Conservation (phyloP, 2,888 invertebrate genomes). For the Coleophora deauratella region DNA sequence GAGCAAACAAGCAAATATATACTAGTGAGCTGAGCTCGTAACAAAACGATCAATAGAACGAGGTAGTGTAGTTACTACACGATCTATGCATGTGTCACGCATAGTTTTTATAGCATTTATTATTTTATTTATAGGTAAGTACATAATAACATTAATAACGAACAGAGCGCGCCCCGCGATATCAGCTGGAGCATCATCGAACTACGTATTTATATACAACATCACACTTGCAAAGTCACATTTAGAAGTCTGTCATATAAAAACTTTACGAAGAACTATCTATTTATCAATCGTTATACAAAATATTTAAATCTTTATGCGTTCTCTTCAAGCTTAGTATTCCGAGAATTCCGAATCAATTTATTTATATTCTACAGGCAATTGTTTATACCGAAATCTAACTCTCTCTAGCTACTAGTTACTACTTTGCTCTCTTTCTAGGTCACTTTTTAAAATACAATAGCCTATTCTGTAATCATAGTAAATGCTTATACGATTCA, state of each 20-base stretch:
- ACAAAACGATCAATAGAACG: constrained; percentile 47
- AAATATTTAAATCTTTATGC: constrained; percentile 49
- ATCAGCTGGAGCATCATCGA: constrained; percentile 13
- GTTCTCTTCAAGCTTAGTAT: constrained; percentile 55
- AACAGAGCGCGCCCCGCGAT: constrained; percentile 31
- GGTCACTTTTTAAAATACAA: constrained; percentile 40
- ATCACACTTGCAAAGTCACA: constrained; percentile 71
- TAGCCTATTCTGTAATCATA: constrained; percentile 43
- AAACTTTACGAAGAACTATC: constrained; percentile 61
- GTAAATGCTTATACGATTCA: constrained; percentile 56
- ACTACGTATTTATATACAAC: constrained; percentile 46
- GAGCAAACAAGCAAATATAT: constrained; percentile 57
- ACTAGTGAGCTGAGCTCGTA: constrained; percentile 61
- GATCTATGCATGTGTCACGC: constrained; percentile 54
- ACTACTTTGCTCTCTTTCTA: constrained; percentile 47
- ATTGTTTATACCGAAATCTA: constrained; percentile 37
- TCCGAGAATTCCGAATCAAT: constrained; percentile 42
- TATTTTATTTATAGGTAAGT: constrained; percentile 15
- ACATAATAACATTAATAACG: constrained; percentile 29
- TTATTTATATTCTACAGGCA: constrained; percentile 22
- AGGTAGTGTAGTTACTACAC: constrained; percentile 72
- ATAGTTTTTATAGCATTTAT: constrained; percentile 19
- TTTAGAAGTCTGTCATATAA: constrained; percentile 65
- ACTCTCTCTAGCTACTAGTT: constrained; percentile 49
- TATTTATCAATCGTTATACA: constrained; percentile 67